Base-by-base conservation (phyloP, 2,888 invertebrate genomes). In the Nemotelus nigrinus region DNA sequence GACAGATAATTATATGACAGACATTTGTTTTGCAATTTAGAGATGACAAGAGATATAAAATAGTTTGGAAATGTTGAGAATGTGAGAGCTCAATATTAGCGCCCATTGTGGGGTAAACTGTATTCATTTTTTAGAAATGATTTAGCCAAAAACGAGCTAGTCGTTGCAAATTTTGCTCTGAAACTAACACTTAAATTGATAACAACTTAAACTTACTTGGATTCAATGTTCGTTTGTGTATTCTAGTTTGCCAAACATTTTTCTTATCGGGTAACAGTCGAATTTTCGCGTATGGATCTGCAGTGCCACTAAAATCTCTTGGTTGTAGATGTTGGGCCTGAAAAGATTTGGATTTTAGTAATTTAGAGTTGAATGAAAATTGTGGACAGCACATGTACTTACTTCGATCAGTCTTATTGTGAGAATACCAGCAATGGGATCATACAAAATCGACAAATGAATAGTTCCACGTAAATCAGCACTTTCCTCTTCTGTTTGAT, bases 251-350 rank as follows among this genome's bases (percentile, higher is more conserved):
- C 89, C 90, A 90, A 77, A 90, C 89, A 82, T 90, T 91, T 80
- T 88, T 90, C 80, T 89, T 88, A 82, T 91, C 91, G 1, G 91
- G 91, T 43, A 91, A 82, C 25, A 92, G 84, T 39, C 91, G 89
- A 65, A 92, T 89, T 84, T 91, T 91, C 50, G 92, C 92, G 83
- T 92, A 92, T 0, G 92, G 92, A 86, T 92, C 91, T 10, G 90
- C 90, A 0, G 89, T 90, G 58, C 90, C 90, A 80, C 90, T 91
- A 78, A 90, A 88, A 80, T 90, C 90, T 47, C 89, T 84, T 0
- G 90, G 89, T 80, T 89, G 89, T 71, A 91, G 85, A 83, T 90
- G 89, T 76, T 89, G 89, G 7, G 91, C 91, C 89, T 89, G 75
- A 75, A 47, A 25, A 58, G 39, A 63, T 64, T 60, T 53, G 7